Evolutionary conservation across 2,888 invertebrate genomes (phyloP).

Genomic region (Cryptocheilus praepositus): DNA sequence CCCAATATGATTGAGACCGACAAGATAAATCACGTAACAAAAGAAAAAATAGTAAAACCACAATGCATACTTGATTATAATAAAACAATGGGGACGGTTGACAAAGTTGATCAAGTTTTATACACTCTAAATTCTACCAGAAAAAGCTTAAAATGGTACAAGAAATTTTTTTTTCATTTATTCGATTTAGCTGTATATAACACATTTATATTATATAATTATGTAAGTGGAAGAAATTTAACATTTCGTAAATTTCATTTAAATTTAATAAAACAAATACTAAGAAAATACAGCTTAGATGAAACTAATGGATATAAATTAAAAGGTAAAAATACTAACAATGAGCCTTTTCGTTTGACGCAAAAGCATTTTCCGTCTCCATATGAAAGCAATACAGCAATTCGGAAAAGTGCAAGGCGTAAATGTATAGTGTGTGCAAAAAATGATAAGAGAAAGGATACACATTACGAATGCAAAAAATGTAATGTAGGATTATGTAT

Average conservation of each 20-base stretch:
- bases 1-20: not conserved
- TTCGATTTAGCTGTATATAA: constrained; percentile 26
- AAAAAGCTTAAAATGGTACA: constrained; percentile 19
- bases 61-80: constrained; percentile 12
- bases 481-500: constrained; percentile 10
- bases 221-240: constrained; percentile 23
- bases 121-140: constrained; percentile 12
- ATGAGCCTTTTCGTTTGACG: constrained; percentile 6
- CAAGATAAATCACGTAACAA: not conserved
- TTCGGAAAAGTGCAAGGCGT: constrained; percentile 13
- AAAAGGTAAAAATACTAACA: constrained; percentile 6
- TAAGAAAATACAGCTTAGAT: constrained; percentile 3
- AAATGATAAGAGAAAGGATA: constrained; percentile 9
- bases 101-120: constrained; percentile 1
- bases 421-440: constrained; percentile 9
- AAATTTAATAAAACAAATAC: constrained; percentile 17
- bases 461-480: constrained; percentile 8
- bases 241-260: constrained; percentile 14
- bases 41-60: not conserved
- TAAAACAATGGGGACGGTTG: not conserved
- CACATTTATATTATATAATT: constrained; percentile 21
- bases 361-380: constrained; percentile 16
- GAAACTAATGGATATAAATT: constrained; percentile 11
- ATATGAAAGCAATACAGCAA: constrained; percentile 17
- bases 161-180: constrained; percentile 28